Conservation (phyloP, 1,140 invertebrate genomes). For the Neodiprion pinetum region DNA sequence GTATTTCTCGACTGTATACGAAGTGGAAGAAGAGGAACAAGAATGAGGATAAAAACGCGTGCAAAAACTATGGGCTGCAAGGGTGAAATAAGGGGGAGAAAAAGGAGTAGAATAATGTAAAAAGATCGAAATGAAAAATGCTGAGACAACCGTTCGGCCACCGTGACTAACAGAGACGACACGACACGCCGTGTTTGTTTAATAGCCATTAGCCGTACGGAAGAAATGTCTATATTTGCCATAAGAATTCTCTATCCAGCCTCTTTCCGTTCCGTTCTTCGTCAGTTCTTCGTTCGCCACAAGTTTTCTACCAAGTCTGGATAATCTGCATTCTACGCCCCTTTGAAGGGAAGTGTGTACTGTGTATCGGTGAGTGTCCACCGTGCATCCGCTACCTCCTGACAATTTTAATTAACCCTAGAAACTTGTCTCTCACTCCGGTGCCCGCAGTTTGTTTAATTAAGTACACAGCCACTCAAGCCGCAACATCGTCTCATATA, state of each 20-base stretch:
- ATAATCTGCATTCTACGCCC: no score
- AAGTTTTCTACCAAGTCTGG: no score
- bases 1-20: not conserved
- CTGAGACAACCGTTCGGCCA: no score
- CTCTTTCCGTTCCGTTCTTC: not conserved
- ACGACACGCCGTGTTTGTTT: not conserved
- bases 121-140: no score
- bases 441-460: not conserved
- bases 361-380: not conserved
- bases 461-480: not conserved
- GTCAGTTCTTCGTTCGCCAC: not conserved
- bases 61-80: not conserved
- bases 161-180: not conserved
- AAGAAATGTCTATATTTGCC: slow-evolving; percentile 4
- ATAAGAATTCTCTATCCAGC: not conserved
- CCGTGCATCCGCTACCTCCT: not conserved
- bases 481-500: not conserved
- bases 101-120: no score
- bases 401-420: not conserved
- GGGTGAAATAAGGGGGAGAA: no score
- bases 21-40: not conserved
- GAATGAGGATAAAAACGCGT: not conserved
- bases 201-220: not conserved
- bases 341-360: no score
- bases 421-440: not conserved